phyloP scores from a whole-genome alignment of 2,113 vertebrate species.

The Ptilonorhynchus violaceus region DNA sequence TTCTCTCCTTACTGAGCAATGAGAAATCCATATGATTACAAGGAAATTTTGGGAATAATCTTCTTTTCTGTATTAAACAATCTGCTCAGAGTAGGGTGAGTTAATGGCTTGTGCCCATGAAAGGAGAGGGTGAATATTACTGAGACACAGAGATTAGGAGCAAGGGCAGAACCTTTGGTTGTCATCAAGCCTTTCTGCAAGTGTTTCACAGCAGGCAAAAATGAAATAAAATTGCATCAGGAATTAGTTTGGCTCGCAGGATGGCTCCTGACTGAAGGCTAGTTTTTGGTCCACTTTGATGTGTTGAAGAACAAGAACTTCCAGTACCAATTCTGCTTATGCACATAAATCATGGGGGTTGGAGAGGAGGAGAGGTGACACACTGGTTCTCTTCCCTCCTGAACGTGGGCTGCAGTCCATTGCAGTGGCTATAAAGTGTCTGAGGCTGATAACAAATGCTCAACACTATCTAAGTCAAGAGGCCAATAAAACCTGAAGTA shows the following conservation, averaged over 20 bases:
- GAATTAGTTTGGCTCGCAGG: not conserved
- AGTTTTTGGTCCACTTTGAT: conserved; percentile 62
- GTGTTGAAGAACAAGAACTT: conserved; percentile 61
- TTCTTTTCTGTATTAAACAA: not conserved
- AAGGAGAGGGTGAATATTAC: not conserved
- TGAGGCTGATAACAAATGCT: conserved; percentile 8
- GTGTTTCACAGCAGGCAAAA: conserved; percentile 28
- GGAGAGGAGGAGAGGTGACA: not conserved
- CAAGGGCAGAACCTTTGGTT: not conserved
- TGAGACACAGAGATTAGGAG: not conserved
- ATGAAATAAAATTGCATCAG: conserved; percentile 37
- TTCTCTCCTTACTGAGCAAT: not conserved
- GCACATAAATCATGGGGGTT: not conserved
- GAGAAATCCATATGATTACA: not conserved
- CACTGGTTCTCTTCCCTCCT: not conserved
- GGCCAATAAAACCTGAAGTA: not conserved
- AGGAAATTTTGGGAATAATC: not conserved
- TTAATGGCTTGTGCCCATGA: fast-evolving
- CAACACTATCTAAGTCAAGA: not conserved
- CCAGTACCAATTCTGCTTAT: conserved; percentile 43
- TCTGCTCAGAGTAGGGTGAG: not conserved
- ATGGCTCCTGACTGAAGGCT: conserved; percentile 47
- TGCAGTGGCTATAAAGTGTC: not conserved
- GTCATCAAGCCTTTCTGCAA: not conserved
- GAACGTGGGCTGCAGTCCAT: not conserved